Evolutionary conservation across 2,888 invertebrate species (phyloP).

Genomic region (Sesia bembeciformis): DNA sequence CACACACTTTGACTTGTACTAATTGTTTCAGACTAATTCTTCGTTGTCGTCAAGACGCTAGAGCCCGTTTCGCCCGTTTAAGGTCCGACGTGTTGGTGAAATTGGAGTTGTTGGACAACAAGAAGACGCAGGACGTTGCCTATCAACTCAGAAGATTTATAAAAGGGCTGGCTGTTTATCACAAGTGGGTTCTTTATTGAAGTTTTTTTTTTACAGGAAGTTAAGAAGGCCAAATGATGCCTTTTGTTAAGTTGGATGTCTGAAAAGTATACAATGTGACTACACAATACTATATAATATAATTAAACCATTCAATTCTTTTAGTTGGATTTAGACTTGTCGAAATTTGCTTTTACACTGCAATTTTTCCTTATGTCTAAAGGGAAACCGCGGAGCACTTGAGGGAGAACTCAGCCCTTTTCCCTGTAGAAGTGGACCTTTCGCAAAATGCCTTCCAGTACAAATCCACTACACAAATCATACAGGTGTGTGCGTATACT

Average conservation of each 20-base stretch:
- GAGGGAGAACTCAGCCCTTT: constrained; percentile 82
- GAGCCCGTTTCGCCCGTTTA: constrained; percentile 87
- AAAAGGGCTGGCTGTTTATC: constrained; percentile 83
- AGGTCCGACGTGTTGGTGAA: constrained; percentile 96
- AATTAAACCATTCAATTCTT: too few species aligned
- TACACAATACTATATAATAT: too few species aligned
- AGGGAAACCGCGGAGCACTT: constrained; percentile 85
- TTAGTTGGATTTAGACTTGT: too few species aligned
- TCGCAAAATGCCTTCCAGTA: constrained; percentile 94
- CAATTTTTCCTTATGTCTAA: constrained; percentile 38
- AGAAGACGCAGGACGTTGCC: constrained; percentile 97
- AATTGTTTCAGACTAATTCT: constrained; percentile 81
- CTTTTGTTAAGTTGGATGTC: too few species aligned
- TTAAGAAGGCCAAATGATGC: too few species aligned
- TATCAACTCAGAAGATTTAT: constrained; percentile 88
- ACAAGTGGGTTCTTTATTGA: constrained; percentile 38
- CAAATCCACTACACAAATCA: constrained; percentile 75
- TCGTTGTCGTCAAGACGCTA: constrained; percentile 95
- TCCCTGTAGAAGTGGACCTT: constrained; percentile 97
- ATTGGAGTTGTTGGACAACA: constrained; percentile 96
- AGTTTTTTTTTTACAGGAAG: too few species aligned
- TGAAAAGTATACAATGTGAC: too few species aligned
- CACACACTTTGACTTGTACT: too few species aligned
- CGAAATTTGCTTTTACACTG: too few species aligned
- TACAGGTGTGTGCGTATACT: constrained; percentile 35